Conservation (phyloP, 2,113 vertebrate genomes). For the Conger conger region DNA sequence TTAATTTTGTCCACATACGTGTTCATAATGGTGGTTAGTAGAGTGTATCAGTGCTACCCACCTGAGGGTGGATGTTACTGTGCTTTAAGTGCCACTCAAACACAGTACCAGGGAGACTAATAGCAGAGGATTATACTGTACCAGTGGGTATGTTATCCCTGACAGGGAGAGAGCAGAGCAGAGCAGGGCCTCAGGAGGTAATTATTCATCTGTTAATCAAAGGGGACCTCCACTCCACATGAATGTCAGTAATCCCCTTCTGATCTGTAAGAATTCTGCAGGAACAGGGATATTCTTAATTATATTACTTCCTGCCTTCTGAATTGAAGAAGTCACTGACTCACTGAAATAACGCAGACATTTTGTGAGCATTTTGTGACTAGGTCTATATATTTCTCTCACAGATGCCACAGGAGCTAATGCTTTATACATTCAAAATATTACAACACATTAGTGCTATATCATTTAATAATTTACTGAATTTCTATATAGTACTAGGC, state of each 20-base stretch:
- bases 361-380: neutral
- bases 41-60: neutral
- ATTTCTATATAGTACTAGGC: no score
- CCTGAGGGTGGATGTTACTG: no score
- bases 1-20: no score
- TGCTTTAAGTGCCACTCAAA: neutral
- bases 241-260: neutral
- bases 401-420: neutral
- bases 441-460: no score
- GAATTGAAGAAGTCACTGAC: neutral
- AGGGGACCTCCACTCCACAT: neutral
- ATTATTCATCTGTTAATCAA: conserved; percentile 17
- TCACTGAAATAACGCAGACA: neutral
- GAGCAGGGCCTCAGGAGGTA: conserved; percentile 4
- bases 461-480: no score
- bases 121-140: neutral
- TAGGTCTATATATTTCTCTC: neutral
- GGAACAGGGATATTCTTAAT: neutral
- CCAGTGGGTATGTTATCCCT: neutral
- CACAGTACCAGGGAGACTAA: neutral
- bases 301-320: neutral
- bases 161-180: neutral
- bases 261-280: neutral
- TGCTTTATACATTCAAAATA: neutral
- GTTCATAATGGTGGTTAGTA: neutral